Evolutionary conservation across 2,113 vertebrate genomes (phyloP).

Genomic region (Mungos mungo): DNA sequence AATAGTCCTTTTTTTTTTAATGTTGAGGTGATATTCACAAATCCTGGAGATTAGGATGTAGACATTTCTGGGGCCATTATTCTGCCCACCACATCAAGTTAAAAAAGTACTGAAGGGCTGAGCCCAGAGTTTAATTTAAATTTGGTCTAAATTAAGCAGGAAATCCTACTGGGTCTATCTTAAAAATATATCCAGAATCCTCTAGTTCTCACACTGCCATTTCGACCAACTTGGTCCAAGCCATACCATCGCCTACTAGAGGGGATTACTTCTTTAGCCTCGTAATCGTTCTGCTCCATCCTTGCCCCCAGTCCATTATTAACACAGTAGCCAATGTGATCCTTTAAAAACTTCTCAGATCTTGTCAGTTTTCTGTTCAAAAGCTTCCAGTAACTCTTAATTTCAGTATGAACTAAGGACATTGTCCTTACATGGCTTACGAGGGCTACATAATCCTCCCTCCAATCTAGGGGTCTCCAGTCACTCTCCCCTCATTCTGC

Average conservation of each 20-base stretch:
- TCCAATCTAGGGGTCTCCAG: not conserved
- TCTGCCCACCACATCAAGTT: not conserved
- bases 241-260: not conserved
- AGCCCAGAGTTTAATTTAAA: not conserved
- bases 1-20: not conserved
- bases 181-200: constrained; percentile 1
- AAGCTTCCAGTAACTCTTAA: not conserved
- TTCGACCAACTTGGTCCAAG: not conserved
- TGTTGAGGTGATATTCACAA: not conserved
- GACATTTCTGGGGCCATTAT: not conserved
- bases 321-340: not conserved
- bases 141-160: not conserved
- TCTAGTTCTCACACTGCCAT: not conserved
- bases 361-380: not conserved
- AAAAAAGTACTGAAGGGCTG: not conserved
- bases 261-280: not conserved
- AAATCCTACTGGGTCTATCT: not conserved
- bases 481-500: not conserved
- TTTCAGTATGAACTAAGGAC: not conserved
- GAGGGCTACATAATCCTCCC: not conserved
- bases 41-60: not conserved
- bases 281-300: not conserved
- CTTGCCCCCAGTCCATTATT: not conserved
- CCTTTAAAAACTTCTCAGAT: not conserved
- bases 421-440: not conserved